A percentile compares a stretch with the other conserved stretches of the same genome.
phyloP scores from a whole-genome alignment of 2,888 invertebrate genomes.

The Pandemis heparana region DNA sequence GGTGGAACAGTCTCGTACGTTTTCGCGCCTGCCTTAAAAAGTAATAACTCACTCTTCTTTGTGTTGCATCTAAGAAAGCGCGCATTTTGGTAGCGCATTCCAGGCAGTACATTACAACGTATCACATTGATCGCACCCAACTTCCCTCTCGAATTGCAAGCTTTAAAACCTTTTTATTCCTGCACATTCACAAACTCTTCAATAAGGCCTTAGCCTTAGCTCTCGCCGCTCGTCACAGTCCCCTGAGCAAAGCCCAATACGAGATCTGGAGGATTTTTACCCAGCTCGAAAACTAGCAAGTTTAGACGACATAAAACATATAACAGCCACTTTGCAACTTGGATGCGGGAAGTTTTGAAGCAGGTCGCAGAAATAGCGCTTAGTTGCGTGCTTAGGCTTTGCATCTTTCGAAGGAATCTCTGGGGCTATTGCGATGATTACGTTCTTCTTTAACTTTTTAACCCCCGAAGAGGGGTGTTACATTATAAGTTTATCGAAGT shows the following conservation, averaged over 20 bases:
- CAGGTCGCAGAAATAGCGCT: neutral
- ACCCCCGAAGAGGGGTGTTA: too few relatives aligned
- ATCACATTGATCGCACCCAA: neutral
- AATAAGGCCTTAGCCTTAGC: conserved; percentile 17
- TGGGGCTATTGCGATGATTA: neutral
- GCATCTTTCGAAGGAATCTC: neutral
- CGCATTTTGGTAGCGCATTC: too few relatives aligned
- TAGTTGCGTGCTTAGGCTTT: neutral
- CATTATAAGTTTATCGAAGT: too few relatives aligned
- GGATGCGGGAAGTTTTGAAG: conserved; percentile 19
- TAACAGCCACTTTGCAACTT: conserved; percentile 32
- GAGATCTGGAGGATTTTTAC: conserved; percentile 51
- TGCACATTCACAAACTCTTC: neutral
- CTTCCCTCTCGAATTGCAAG: neutral
- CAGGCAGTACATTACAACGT: too few relatives aligned
- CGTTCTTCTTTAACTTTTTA: too few relatives aligned
- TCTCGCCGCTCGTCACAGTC: conserved; percentile 43
- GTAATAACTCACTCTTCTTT: too few relatives aligned
- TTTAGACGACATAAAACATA: conserved; percentile 44
- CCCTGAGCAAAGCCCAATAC: conserved; percentile 51
- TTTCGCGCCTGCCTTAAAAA: too few relatives aligned
- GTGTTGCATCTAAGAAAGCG: too few relatives aligned
- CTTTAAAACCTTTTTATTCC: neutral
- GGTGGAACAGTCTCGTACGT: too few relatives aligned
- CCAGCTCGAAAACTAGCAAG: conserved; percentile 53